Evolutionary conservation across 2,888 invertebrate species (phyloP), one percentile per base, ranked within the genome.

Genomic region (Diloba caeruleocephala): DNA sequence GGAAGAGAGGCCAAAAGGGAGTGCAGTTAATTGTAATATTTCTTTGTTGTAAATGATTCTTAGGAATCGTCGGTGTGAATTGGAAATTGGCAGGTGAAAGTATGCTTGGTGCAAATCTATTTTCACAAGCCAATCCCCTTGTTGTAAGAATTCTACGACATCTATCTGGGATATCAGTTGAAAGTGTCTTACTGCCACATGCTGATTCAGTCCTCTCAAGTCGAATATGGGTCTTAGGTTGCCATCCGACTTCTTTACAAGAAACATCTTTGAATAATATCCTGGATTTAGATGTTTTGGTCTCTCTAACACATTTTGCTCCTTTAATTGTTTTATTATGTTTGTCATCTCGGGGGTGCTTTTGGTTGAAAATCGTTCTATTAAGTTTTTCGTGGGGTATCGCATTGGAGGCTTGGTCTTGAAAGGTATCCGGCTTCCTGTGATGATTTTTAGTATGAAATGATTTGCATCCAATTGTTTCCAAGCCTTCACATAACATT

Each of bases 121-220:
- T 5, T 17, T 17, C 17, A 36, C 17, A 17, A 17, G 17, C 17
- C 17, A 17, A 17, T 17, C 2, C 17, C 5, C 5, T 17, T 17
- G 17, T 53, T 44, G 31, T 46, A 2, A 17, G 5, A 17, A 17
- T 3, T 17, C 17, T 17, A 17, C 17, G 2, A 17, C 5, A 17
- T 17, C 32, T 59, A 39, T 53, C 17, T 17, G 17, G 17, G 17
- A 17, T 17, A 17, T 17, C 17, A 17, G 17, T 5, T 17, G 17
- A 17, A 17, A 17, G 5, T 17, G 17, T 17, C n/a, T n/a, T n/a
- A n/a, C n/a, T n/a, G n/a, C n/a, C n/a, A n/a, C n/a, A n/a, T n/a
- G n/a, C n/a, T n/a, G n/a, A n/a, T n/a, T n/a, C n/a, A n/a, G n/a
- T n/a, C n/a, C n/a, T n/a, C n/a, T n/a, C n/a, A n/a, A n/a, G 17